Base-by-base conservation (phyloP, 2,888 invertebrate species). In the Ormyrus labotus region DNA sequence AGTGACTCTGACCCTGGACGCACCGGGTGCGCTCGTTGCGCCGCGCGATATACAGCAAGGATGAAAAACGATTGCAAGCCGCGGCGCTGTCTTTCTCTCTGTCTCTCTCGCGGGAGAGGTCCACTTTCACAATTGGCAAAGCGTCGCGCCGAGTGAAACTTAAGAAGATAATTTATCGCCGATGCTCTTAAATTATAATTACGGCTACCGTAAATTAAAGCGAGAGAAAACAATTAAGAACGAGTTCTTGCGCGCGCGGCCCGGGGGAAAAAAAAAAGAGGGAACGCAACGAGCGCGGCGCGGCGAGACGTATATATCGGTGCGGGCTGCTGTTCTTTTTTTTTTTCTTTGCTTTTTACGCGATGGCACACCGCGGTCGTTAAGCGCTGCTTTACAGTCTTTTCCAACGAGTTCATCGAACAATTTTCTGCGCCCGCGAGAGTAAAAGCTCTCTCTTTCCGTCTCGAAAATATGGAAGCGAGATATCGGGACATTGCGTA, bases 151-250 rank as follows among this genome's bases (percentile, higher is more conserved):
- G 50, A 68, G 78, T 65, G 65, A 74, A 78, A 78, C 63, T 81
- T 78, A 73, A 78, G 70, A 70, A 9, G 70, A 74, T 81, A 78
- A 81, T 81, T 81, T 78, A 81, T 81, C 34, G 65, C 9, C 60
- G 60, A 55, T 10, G 68, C 78, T 81, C 70, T 78, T 81, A 78
- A 73, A 78, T 78, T 70, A 70, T 78, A 78, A 81, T 81, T 70
- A 67, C 55, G 74, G 57, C 61, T 65, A 74, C 61, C 70, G 81
- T 78, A 74, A 74, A 81, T 74, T 74, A 65, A 78, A 67, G 50
- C 60, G 64, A 51, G 48, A 45, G 19, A 76, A 76, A 78, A 78
- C 61, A 74, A 78, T 81, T 81, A 81, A 55, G 61, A 81, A 73
- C 69, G 80, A 72, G 76, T 76, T 76, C 55, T 55, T 72, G 61